Base-by-base conservation (phyloP, 2,113 vertebrate genomes). In the Xiphias gladius region DNA sequence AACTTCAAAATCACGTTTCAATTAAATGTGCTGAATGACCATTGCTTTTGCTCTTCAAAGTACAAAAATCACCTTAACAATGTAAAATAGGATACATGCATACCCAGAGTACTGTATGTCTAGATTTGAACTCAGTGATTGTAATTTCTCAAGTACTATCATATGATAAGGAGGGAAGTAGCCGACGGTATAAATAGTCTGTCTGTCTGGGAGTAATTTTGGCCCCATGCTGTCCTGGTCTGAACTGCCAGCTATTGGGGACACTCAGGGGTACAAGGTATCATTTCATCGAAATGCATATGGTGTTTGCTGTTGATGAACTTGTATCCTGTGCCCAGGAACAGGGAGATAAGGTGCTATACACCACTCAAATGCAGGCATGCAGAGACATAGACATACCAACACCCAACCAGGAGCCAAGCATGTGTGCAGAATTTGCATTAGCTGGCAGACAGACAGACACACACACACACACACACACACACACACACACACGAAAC, bases 211-310 rank as follows among this genome's bases (percentile, higher is more conserved):
- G 14, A 73, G 80, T 89, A 76, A 89, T 83, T 90, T 79, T 82
- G 83, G 66, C 72, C 55, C 58, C 22, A 7, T 67, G 73, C 68
- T 90, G 81, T 87, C 87, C 87, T 13, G 32, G 73, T 61, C 67
- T 90, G 86, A 92, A 88, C 89, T 85, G 82, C 59, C 81, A 87
- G 61, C 82, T 83, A 88, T 84, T 88, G 63, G 13, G 39, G 74
- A 88, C 87, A 90, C 91, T 89, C 74, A 52, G 59, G 35, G 54
- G n/a, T 77, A 82, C 85, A 63, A 66, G 76, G 87, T 89, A 88
- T 87, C 72, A 91, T 84, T 85, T 81, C 80, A 73, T 70, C 50
- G 17, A 82, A 83, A 76, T 76, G 39, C 82, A 86, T 89, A 82
- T 58, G 79, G 52, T 69, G 76, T 75, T 72, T 69, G 76, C 59